Evolutionary conservation across 1,140 invertebrate genomes (phyloP), one percentile per base, ranked within the genome.

Genomic region (Bombyx mandarina): DNA sequence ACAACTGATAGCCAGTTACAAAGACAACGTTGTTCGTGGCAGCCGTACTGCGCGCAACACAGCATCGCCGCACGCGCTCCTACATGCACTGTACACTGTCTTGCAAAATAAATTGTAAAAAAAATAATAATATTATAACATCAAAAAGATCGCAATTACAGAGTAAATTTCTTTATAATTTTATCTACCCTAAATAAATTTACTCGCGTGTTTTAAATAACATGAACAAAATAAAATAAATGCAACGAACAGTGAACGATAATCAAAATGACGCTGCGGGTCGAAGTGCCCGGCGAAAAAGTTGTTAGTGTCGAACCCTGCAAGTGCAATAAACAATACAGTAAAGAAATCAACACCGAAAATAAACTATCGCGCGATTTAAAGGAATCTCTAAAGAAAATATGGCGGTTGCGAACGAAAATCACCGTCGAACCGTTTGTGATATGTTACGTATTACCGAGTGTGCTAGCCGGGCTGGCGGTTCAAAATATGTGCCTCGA

Each of bases 401-500:
- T 77, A 63, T 85, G 84, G 80, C 73, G 71, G 45, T 70, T 86
- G 43, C 76, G 73, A 69, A 73, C 79, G 8, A 87, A 89, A 79
- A 82, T 90, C 42, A 91, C 90, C 8, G 88, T 91, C 44, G 90
- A 91, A 73, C 90, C 90, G 8, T 79, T 90, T 46, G 81, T 91
- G 18, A 74, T 90, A 57, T 89, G 88, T 71, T 91, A 90, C 66
- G 69, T 90, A 7, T 65, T 90, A 44, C 89, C 90, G 7, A 89
- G 88, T 75, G 88, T 90, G 1, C 79, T 91, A 57, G 83, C 88
- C 4, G 85, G 81, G 49, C 65, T 91, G 43, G 89, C 89, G 8
- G 88, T 88, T 8, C 89, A 90, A 69, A 91, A 92, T 79, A 68
- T 92, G 56, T 90, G 89, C 61, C 77, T 92, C 59, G 90, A 92